phyloP scores from a whole-genome alignment of 2,113 vertebrate species.

The Peromyscus maniculatus region DNA sequence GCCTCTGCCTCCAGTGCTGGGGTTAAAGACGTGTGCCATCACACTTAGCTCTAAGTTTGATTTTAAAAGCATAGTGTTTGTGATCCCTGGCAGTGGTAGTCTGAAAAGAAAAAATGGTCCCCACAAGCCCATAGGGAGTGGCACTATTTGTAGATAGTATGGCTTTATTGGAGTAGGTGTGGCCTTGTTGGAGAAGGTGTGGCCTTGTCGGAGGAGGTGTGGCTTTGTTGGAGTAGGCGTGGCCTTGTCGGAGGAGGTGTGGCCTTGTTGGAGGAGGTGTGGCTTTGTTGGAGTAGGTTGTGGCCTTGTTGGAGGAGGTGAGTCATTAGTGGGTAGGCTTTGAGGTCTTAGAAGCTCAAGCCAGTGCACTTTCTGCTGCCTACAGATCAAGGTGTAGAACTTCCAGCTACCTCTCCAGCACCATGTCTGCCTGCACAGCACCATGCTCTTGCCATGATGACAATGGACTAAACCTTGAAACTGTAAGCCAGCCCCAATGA shows the following conservation, averaged over 20 bases:
- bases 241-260: too few relatives aligned
- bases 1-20: neutral
- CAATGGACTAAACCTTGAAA: neutral
- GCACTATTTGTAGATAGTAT: too few relatives aligned
- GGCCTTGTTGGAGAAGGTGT: too few relatives aligned
- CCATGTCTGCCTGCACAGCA: neutral
- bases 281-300: neutral
- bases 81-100: neutral
- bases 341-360: neutral
- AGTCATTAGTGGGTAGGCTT: neutral
- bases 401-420: neutral
- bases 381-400: neutral
- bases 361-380: neutral
- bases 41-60: neutral
- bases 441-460: neutral
- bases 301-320: neutral
- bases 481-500: neutral
- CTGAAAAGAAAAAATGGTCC: neutral
- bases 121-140: neutral
- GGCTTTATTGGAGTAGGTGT: too few relatives aligned
- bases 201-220: neutral
- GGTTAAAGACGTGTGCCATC: neutral
- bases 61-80: slow-evolving; percentile 33
- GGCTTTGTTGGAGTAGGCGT: neutral
- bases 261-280: neutral